Conservation (phyloP, 1,140 invertebrate genomes). For the Plutomurus gul region DNA sequence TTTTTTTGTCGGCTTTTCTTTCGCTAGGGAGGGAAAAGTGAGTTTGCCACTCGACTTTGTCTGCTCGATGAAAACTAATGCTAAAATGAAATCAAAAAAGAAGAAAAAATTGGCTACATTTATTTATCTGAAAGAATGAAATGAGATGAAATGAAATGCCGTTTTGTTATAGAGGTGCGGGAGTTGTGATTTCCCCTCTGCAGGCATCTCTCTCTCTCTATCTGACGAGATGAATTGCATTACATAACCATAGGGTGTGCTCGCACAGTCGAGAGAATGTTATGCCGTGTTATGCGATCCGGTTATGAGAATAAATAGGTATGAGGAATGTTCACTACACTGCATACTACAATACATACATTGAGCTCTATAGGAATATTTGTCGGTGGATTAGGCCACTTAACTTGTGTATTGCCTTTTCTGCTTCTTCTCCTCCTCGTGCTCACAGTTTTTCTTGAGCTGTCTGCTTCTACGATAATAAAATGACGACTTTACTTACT, state of each 20-base stretch:
- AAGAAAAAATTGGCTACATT: slow-evolving; percentile 34
- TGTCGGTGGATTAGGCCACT: too few relatives aligned
- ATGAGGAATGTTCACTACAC: neutral
- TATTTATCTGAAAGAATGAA: slow-evolving; percentile 30
- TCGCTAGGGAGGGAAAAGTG: neutral
- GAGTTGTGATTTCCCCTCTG: slow-evolving; percentile 28
- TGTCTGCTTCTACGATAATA: neutral
- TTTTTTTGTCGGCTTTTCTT: slow-evolving; percentile 2
- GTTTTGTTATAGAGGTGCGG: neutral
- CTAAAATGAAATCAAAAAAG: slow-evolving; percentile 25
- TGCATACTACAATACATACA: neutral
- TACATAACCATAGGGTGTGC: neutral
- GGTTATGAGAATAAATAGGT: neutral
- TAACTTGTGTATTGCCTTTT: too few relatives aligned
- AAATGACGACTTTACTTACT: neutral
- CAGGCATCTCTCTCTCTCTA: neutral
- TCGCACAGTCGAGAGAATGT: neutral
- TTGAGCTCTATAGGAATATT: too few relatives aligned
- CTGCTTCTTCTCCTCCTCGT: too few relatives aligned
- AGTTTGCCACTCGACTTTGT: neutral
- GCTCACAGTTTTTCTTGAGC: neutral
- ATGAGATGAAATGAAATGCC: slow-evolving; percentile 18
- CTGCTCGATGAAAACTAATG: neutral
- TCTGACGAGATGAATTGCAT: neutral
- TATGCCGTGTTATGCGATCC: neutral